These are phyloP conservation scores for Alcis repandata DNA, from an alignment of 2,888 invertebrate species.

Conservation along the genomic window DNA sequence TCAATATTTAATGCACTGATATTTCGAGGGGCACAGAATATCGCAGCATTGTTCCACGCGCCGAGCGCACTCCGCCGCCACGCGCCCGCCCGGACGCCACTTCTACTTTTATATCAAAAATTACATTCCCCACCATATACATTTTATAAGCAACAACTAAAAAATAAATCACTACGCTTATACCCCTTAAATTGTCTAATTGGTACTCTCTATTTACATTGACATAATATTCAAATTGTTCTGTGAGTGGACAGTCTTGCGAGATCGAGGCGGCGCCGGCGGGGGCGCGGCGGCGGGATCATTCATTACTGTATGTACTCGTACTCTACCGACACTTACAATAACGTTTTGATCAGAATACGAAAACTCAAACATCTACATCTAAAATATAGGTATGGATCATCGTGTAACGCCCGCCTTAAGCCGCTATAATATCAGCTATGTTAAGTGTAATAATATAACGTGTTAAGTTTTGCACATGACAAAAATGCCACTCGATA, in stretches of 20 bases:
- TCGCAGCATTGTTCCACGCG: slow-evolving; percentile 81
- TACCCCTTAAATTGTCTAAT: slow-evolving; percentile 80
- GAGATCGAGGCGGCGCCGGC: slow-evolving; percentile 55
- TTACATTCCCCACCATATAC: slow-evolving; percentile 62
- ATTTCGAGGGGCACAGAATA: slow-evolving; percentile 84
- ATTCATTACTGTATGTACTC: slow-evolving; percentile 77
- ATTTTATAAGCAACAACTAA: slow-evolving; percentile 70
- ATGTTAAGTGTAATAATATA: slow-evolving; percentile 74
- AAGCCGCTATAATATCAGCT: slow-evolving; percentile 83
- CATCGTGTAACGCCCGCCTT: slow-evolving; percentile 80
- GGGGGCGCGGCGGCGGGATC: slow-evolving; percentile 62
- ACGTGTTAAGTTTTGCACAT: slow-evolving; percentile 74
- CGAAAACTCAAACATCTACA: slow-evolving; percentile 82
- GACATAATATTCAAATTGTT: slow-evolving; percentile 81
- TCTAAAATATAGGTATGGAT: slow-evolving; percentile 79
- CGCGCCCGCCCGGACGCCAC: slow-evolving; percentile 54
- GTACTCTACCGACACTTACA: slow-evolving; percentile 84
- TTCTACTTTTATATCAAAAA: slow-evolving; percentile 50
- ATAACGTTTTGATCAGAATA: slow-evolving; percentile 84
- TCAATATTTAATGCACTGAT: slow-evolving; percentile 80
- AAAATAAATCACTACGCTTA: slow-evolving; percentile 79
- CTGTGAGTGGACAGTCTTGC: slow-evolving; percentile 76
- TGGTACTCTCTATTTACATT: slow-evolving; percentile 84
- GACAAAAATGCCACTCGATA: slow-evolving; percentile 73
- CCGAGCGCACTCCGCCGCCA: slow-evolving; percentile 64